A percentile compares a stretch with the other conserved stretches of the same genome.
Conservation (phyloP, 2,797 vertebrate species). For the Molossus alvarezi region DNA sequence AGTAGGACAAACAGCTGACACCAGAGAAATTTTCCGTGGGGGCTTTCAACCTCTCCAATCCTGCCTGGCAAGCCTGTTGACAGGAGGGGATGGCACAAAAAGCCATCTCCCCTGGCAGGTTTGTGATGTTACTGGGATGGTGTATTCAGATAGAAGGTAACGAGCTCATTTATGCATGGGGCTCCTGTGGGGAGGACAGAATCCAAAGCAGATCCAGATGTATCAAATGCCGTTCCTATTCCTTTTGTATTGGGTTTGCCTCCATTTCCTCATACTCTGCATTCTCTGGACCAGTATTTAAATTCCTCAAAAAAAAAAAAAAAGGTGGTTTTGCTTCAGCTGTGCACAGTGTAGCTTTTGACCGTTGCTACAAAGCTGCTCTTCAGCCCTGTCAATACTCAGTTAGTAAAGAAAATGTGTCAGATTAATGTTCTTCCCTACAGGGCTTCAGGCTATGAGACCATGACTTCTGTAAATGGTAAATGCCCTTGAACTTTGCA, state of each 20-base stretch:
- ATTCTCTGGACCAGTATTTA: slow-evolving; percentile 33
- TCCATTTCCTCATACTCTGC: not conserved
- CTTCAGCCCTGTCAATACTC: not conserved
- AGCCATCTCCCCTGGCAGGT: not conserved
- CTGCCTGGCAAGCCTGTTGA: not conserved
- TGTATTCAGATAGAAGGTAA: not conserved
- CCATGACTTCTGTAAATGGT: not conserved
- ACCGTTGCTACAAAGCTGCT: not conserved
- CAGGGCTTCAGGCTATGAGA: not conserved
- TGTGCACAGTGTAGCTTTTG: not conserved
- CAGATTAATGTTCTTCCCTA: not conserved
- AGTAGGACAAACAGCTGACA: too few relatives aligned
- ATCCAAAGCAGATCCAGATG: not conserved
- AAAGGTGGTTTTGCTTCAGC: not conserved
- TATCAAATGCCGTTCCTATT: not conserved
- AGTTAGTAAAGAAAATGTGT: not conserved
- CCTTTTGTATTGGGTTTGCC: not conserved
- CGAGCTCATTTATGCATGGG: not conserved
- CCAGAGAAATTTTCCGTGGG: not conserved
- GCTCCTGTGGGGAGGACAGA: not conserved
- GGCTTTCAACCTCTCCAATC: not conserved
- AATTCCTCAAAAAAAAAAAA: not conserved
- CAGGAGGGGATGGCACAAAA: too few relatives aligned
- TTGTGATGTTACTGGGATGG: not conserved
- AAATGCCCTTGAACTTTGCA: not conserved